These are phyloP conservation scores for Pedionomus torquatus DNA, from an alignment of 2,113 vertebrate species.

Conservation along the genomic window DNA sequence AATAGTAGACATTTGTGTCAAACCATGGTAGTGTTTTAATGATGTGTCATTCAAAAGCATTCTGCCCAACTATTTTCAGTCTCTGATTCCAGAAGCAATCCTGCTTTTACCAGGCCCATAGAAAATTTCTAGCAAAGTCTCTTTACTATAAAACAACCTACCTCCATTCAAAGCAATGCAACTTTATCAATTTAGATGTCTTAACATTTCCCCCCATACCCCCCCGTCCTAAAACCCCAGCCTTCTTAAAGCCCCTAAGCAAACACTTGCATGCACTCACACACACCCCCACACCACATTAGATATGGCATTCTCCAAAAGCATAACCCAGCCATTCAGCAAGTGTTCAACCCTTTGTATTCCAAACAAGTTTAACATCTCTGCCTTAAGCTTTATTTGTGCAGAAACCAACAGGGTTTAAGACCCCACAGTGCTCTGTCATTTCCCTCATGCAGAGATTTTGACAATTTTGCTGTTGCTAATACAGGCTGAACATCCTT, in stretches of 20 bases:
- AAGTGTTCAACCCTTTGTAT: neutral
- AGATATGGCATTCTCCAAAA: neutral
- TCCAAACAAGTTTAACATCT: fast-evolving
- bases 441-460: neutral
- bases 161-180: neutral
- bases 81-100: neutral
- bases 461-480: neutral
- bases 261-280: fast-evolving
- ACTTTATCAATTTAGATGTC: neutral
- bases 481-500: neutral
- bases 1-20: neutral
- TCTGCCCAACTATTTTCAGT: neutral
- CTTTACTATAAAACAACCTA: neutral
- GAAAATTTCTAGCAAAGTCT: neutral
- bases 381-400: neutral
- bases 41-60: neutral
- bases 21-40: neutral
- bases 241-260: neutral
- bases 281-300: fast-evolving
- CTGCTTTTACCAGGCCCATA: fast-evolving
- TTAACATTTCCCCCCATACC: neutral
- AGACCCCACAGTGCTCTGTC: fast-evolving
- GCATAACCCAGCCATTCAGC: too few species aligned
- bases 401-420: neutral
- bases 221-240: neutral